These are phyloP conservation scores for Aphaenogaster ashmeadi DNA, from an alignment of 1,140 invertebrate species.

Conservation along the genomic window DNA sequence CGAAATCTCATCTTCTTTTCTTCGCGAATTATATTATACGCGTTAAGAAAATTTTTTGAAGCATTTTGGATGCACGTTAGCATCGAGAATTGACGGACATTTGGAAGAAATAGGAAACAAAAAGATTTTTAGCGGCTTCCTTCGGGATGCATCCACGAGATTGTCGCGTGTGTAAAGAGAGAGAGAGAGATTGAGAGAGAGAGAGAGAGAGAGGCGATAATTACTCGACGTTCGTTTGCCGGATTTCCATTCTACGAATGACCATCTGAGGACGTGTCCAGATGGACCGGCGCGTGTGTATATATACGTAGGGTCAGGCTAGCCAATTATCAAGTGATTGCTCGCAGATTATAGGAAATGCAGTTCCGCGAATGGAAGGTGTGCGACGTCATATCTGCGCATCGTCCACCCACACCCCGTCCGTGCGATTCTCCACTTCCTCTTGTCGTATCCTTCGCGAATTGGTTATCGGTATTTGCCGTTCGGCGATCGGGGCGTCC, in stretches of 20 bases:
- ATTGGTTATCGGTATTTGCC: conserved; percentile 80
- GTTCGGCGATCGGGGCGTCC: conserved; percentile 54
- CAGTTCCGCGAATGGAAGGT: conserved; percentile 76
- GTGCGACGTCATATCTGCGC: conserved; percentile 60
- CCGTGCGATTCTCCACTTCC: conserved; percentile 69
- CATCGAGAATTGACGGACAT: neutral
- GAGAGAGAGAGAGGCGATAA: conserved; percentile 34
- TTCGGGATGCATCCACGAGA: neutral
- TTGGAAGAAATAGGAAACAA: neutral
- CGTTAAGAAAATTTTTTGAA: neutral
- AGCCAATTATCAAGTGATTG: conserved; percentile 81
- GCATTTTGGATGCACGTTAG: neutral
- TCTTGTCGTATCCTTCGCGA: conserved; percentile 75
- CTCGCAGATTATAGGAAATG: conserved; percentile 82
- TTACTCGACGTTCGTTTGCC: conserved; percentile 55
- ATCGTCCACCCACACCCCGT: conserved; percentile 50
- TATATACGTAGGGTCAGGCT: conserved; percentile 60
- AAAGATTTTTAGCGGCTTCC: neutral
- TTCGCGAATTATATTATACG: neutral
- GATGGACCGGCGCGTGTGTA: conserved; percentile 54
- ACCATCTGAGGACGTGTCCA: conserved; percentile 71
- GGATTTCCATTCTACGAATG: conserved; percentile 71
- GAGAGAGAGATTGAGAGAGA: conserved; percentile 25
- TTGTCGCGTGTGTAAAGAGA: conserved; percentile 15
- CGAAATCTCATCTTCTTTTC: neutral